These are phyloP conservation scores for Xylocopa sonorina DNA, from an alignment of 1,140 invertebrate genomes.

Conservation along the genomic window DNA sequence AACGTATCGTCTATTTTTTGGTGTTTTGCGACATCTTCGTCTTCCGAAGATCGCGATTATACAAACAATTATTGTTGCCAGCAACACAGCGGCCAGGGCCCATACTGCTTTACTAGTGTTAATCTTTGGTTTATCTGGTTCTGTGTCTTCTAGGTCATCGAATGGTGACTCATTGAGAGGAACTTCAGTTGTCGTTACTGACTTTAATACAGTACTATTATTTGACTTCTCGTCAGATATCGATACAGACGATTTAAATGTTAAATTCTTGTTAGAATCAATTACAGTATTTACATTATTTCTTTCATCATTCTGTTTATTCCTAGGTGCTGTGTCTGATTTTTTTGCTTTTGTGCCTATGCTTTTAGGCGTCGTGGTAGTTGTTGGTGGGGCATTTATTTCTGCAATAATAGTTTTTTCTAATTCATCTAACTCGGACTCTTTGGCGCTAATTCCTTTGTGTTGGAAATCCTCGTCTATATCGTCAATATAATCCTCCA, in stretches of 20 bases:
- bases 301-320: neutral
- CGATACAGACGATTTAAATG: slow-evolving; percentile 26
- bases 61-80: slow-evolving; percentile 73
- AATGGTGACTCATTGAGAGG: slow-evolving; percentile 15
- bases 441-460: slow-evolving; percentile 46
- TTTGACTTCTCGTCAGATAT: slow-evolving; percentile 15
- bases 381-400: slow-evolving; percentile 61
- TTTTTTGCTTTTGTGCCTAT: slow-evolving; percentile 11
- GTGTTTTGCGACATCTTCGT: slow-evolving; percentile 73
- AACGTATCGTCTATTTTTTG: slow-evolving; percentile 79
- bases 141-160: neutral
- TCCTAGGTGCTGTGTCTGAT: neutral
- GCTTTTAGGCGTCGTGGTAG: slow-evolving; percentile 20
- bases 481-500: slow-evolving; percentile 72
- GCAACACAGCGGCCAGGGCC: slow-evolving; percentile 72
- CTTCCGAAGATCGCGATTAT: slow-evolving; percentile 75
- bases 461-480: slow-evolving; percentile 54
- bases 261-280: slow-evolving; percentile 21
- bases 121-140: slow-evolving; percentile 59
- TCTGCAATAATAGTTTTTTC: slow-evolving; percentile 49
- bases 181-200: neutral
- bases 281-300: neutral
- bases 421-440: slow-evolving; percentile 66
- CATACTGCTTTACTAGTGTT: slow-evolving; percentile 75
- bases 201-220: neutral